Conservation (phyloP, 92 coral and sea anemone genomes). For the Zoanthus sociatus region DNA sequence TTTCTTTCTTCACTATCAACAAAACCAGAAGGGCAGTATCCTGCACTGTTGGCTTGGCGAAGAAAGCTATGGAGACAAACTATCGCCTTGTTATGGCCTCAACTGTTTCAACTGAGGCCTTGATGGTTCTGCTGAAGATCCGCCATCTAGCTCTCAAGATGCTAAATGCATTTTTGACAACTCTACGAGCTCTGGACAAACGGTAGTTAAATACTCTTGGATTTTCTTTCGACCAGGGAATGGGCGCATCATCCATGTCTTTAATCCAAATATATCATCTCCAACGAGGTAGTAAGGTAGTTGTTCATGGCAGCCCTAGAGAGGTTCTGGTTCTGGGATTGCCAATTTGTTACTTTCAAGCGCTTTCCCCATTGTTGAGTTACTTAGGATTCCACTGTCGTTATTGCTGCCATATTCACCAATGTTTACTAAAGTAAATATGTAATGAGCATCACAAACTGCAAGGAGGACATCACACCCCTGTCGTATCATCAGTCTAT, state of each 20-base stretch:
- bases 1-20: too few relatives aligned
- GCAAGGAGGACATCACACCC: conserved; percentile 68
- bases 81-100: conserved; percentile 66
- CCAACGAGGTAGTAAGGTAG: conserved; percentile 64
- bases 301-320: conserved; percentile 33
- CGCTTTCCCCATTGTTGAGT: conserved; percentile 67
- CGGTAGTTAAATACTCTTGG: conserved; percentile 71
- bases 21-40: too few relatives aligned
- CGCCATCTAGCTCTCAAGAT: conserved; percentile 73
- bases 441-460: conserved; percentile 75
- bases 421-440: conserved; percentile 59
- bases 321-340: conserved; percentile 58
- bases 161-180: conserved; percentile 73
- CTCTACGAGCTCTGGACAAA: conserved; percentile 67
- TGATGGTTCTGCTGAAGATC: conserved; percentile 64
- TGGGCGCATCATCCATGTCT: conserved; percentile 66
- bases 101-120: conserved; percentile 72
- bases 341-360: conserved; percentile 60
- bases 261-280: conserved; percentile 66
- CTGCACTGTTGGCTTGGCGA: conserved; percentile 55
- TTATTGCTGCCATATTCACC: conserved; percentile 71
- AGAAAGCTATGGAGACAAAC: conserved; percentile 75
- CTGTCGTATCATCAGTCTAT: too few relatives aligned
- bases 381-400: conserved; percentile 67
- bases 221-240: conserved; percentile 63